Base-by-base conservation (phyloP, 2,888 invertebrate genomes). In the Kryphioiulus occultus region DNA sequence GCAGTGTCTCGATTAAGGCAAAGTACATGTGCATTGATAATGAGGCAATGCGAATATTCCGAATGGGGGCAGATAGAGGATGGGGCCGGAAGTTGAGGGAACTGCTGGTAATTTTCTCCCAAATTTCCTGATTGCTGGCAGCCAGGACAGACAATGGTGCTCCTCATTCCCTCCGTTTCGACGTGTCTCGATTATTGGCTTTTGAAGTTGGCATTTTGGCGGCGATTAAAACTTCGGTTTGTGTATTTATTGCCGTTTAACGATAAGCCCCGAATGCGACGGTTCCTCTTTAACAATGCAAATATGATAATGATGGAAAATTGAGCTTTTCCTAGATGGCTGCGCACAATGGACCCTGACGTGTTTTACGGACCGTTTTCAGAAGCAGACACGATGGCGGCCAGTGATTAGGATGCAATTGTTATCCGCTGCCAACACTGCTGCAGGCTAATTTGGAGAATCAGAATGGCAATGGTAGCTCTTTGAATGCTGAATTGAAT, bases 301-400 rank as follows among this genome's bases (percentile, higher is more conserved):
- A 68, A 68, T 68, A 68, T 68, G 68, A 68, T 68, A 68, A 68
- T 68, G 68, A 68, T 26, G 68, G 68, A 68, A 68, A 68, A 68
- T 68, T 68, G 68, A 68, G 68, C 68, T 68, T 26, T 68, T 68
- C 68, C 68, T 68, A 68, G 68, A 68, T 68, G 68, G 68, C 26
- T 68, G 7, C 68, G 68, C 68, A 68, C 68, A 68, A 68, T 68
- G 68, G 68, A 22, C 68, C 9, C 68, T 68, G 68, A 68, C 68
- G 68, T 68, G 68, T 26, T 68, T 68, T 68, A 68, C 68, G 59
- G 68, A 26, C 22, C 68, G 26, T 68, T 10, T 68, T 26, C 68
- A 68, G 68, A 68, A 68, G 9, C 68, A 68, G 68, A 68, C 68
- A 22, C 26, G 68, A 68, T 68, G 68, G 68, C 68, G 68, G 68